These are phyloP conservation scores for Tipula vernalis DNA, from an alignment of 2,888 invertebrate genomes.

Conservation along the genomic window DNA sequence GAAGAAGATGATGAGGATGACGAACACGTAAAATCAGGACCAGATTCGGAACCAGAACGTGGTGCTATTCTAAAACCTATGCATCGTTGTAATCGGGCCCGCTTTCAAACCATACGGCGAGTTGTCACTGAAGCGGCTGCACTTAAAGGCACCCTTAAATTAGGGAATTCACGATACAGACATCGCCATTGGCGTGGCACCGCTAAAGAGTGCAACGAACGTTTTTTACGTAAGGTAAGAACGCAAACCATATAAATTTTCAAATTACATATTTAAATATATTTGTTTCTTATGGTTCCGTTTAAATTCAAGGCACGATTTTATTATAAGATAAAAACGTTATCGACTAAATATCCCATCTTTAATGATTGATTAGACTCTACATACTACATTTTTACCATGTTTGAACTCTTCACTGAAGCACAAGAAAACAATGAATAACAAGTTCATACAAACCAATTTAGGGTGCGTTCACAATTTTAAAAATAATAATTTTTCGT, in stretches of 20 bases:
- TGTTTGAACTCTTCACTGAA: neutral
- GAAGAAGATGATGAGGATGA: constrained; percentile 45
- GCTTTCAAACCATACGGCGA: constrained; percentile 53
- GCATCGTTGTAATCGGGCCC: constrained; percentile 44
- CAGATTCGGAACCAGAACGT: constrained; percentile 61
- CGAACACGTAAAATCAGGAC: constrained; percentile 53
- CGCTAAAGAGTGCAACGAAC: constrained; percentile 77
- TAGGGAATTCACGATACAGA: constrained; percentile 57
- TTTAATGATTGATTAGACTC: neutral
- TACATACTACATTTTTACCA: neutral
- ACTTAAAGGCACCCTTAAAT: constrained; percentile 48
- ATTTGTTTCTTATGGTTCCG: neutral
- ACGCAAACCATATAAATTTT: neutral
- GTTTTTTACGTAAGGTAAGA: constrained; percentile 74
- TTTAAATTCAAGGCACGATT: neutral
- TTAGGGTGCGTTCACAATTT: neutral
- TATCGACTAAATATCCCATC: neutral
- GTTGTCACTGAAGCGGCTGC: constrained; percentile 59
- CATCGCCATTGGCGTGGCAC: constrained; percentile 79
- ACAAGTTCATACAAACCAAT: neutral
- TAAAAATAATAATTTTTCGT: neutral
- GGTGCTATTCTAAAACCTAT: constrained; percentile 36
- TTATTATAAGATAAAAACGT: neutral
- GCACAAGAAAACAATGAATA: neutral
- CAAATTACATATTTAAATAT: neutral